These are phyloP conservation scores for Sussaba pulchella DNA, from an alignment of 2,888 invertebrate genomes.

Conservation along the genomic window DNA sequence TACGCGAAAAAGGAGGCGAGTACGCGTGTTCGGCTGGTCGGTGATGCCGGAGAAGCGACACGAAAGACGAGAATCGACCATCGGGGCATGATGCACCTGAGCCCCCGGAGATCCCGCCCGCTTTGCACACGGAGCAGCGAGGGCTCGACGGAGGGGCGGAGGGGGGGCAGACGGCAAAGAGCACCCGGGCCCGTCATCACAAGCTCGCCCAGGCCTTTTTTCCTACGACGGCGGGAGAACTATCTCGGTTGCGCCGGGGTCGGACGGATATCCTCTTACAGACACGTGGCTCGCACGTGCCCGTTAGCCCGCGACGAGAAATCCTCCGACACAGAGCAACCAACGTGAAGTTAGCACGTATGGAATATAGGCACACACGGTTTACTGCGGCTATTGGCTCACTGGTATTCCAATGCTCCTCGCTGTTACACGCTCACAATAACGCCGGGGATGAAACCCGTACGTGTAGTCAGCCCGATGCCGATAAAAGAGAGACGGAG, in stretches of 20 bases:
- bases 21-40: slow-evolving; percentile 22
- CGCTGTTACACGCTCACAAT: slow-evolving; percentile 50
- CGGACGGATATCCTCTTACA: slow-evolving; percentile 84
- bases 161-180: slow-evolving; percentile 57
- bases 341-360: slow-evolving; percentile 28
- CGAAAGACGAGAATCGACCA: slow-evolving; percentile 59
- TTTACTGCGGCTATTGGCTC: slow-evolving; percentile 2
- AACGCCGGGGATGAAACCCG: slow-evolving; percentile 55
- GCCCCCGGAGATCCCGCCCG: slow-evolving; percentile 47
- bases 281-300: slow-evolving; percentile 84
- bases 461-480: slow-evolving; percentile 35
- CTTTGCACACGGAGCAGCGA: slow-evolving; percentile 17
- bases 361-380: neutral
- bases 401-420: slow-evolving; percentile 20
- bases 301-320: slow-evolving; percentile 73
- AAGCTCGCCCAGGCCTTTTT: slow-evolving; percentile 11
- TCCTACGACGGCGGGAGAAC: slow-evolving; percentile 53
- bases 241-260: slow-evolving; percentile 64
- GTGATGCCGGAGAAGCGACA: slow-evolving; percentile 46
- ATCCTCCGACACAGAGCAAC: slow-evolving; percentile 63
- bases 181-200: neutral
- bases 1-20: slow-evolving; percentile 33
- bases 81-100: slow-evolving; percentile 75
- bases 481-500: slow-evolving; percentile 45
- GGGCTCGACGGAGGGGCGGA: slow-evolving; percentile 17